These are phyloP conservation scores for Drosophila littoralis DNA, from an alignment of 1,140 invertebrate genomes.

Conservation along the genomic window DNA sequence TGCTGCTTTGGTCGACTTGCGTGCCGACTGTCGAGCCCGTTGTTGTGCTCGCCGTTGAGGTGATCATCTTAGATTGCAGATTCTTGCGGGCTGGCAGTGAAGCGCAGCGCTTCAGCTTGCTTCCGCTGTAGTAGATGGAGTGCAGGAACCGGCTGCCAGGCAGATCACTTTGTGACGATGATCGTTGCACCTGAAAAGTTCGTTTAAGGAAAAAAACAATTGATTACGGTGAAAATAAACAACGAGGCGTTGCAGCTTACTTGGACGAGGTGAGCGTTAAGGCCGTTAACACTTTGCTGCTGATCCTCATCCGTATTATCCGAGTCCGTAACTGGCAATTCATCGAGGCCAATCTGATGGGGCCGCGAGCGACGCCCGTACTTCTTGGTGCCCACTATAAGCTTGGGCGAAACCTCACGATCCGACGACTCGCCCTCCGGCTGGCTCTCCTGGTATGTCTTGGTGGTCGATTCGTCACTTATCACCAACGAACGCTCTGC, in stretches of 20 bases:
- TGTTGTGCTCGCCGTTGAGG: slow-evolving; percentile 23
- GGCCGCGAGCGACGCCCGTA: slow-evolving; percentile 90
- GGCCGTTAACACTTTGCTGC: slow-evolving; percentile 59
- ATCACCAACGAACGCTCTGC: slow-evolving; percentile 75
- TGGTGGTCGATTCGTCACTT: slow-evolving; percentile 54
- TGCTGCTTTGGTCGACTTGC: slow-evolving; percentile 33
- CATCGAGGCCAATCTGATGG: slow-evolving; percentile 61
- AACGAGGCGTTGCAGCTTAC: slow-evolving; percentile 21
- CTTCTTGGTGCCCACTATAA: slow-evolving; percentile 90
- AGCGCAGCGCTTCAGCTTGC: slow-evolving; percentile 85
- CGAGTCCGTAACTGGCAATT: slow-evolving; percentile 75
- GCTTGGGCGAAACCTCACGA: slow-evolving; percentile 90
- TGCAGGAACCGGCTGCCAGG: slow-evolving; percentile 83
- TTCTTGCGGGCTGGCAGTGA: slow-evolving; percentile 84
- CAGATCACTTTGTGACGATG: slow-evolving; percentile 85
- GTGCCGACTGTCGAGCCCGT: slow-evolving; percentile 48
- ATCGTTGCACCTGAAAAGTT: slow-evolving; percentile 84
- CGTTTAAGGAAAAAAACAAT: not conserved
- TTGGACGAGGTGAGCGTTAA: slow-evolving; percentile 53
- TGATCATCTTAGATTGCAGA: slow-evolving; percentile 55
- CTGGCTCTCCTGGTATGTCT: slow-evolving; percentile 80
- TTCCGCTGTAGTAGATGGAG: slow-evolving; percentile 77
- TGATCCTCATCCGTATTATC: slow-evolving; percentile 77
- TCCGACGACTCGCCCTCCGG: slow-evolving; percentile 87
- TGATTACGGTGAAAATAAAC: not conserved